A percentile compares a stretch with the other conserved stretches of the same genome.
phyloP scores from a whole-genome alignment of 2,888 invertebrate species.

The Drosophila austrosaltans region DNA sequence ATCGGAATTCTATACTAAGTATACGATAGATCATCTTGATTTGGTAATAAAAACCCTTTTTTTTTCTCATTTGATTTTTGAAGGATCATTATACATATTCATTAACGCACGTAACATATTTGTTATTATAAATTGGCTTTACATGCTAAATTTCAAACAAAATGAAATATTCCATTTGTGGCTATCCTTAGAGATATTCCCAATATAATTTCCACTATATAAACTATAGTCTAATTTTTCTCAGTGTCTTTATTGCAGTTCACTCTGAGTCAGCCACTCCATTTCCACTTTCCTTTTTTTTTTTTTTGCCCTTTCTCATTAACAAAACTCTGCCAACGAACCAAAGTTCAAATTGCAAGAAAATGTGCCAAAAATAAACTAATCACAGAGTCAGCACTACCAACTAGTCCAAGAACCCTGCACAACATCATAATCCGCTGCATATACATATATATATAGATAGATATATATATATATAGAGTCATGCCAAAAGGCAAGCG shows the following conservation, averaged over 20 bases:
- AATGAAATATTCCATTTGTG: too few relatives aligned
- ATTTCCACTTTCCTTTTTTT: conserved; percentile 1
- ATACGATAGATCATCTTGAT: too few relatives aligned
- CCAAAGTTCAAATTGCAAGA: conserved; percentile 59
- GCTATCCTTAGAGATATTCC: conserved; percentile 6
- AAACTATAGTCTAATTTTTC: conserved; percentile 12
- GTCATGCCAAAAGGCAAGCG: conserved; percentile 3
- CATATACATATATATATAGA: not conserved
- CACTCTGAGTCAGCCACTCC: conserved; percentile 42
- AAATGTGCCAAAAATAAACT: conserved; percentile 61
- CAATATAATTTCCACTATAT: not conserved
- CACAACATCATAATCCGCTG: conserved; percentile 64
- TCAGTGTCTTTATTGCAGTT: conserved; percentile 27
- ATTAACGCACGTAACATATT: too few relatives aligned
- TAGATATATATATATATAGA: not conserved
- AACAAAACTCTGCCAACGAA: conserved; percentile 29
- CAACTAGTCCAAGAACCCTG: conserved; percentile 15
- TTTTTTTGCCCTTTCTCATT: conserved; percentile 27
- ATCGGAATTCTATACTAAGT: too few relatives aligned
- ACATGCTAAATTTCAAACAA: too few relatives aligned
- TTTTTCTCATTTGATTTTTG: too few relatives aligned
- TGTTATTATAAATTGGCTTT: too few relatives aligned
- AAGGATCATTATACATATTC: too few relatives aligned
- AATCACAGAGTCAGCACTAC: conserved; percentile 38
- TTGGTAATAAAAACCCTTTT: too few relatives aligned